Conservation (phyloP, 2,113 vertebrate species). For the Pachyramphus minor region DNA sequence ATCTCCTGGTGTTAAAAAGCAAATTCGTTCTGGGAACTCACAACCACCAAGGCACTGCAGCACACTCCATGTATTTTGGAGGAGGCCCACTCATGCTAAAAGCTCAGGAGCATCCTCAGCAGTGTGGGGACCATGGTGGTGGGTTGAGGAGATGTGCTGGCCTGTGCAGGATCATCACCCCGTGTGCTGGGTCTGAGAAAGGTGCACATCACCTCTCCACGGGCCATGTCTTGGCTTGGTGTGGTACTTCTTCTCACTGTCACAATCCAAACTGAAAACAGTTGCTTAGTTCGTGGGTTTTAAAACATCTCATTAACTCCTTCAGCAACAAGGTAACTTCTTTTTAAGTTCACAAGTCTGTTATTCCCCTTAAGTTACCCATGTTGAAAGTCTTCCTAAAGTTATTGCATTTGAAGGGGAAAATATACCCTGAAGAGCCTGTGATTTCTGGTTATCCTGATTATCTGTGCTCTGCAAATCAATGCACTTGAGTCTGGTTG, state of each 20-base stretch:
- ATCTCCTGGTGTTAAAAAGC: not conserved
- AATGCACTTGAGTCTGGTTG: not conserved
- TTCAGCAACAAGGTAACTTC: not conserved
- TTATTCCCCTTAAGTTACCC: not conserved
- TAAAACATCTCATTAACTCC: not conserved
- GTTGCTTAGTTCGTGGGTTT: not conserved
- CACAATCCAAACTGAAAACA: not conserved
- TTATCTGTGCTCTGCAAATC: not conserved
- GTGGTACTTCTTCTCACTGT: not conserved
- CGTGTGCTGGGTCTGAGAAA: not conserved
- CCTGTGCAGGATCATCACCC: not conserved
- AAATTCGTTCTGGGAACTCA: not conserved
- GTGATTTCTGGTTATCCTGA: not conserved
- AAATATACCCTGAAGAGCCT: not conserved
- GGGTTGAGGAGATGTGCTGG: not conserved
- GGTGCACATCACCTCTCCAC: not conserved
- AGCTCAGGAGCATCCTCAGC: not conserved
- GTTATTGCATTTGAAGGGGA: not conserved
- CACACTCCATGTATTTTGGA: rapidly evolving
- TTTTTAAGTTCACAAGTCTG: not conserved
- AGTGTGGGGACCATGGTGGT: rapidly evolving
- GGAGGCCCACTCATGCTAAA: not conserved
- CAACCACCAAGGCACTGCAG: not conserved
- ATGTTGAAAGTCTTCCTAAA: not conserved
- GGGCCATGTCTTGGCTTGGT: rapidly evolving